A percentile compares a stretch with the other conserved stretches of the same genome.
phyloP scores from a whole-genome alignment of 1,140 invertebrate genomes.

The Drosophila burlai region DNA sequence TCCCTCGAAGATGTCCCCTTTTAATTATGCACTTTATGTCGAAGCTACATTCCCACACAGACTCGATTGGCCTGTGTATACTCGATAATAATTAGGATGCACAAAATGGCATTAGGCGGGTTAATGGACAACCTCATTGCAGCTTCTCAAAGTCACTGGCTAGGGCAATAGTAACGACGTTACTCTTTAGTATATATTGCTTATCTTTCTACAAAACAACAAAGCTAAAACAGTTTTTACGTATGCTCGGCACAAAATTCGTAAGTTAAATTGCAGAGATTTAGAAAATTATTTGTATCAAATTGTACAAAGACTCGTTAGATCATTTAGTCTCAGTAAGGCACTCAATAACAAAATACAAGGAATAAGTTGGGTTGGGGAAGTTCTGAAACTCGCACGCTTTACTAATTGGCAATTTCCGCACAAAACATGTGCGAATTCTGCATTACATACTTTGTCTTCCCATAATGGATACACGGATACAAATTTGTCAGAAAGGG shows the following conservation, averaged over 20 bases:
- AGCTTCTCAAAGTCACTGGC: neutral
- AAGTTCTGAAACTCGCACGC: conserved; percentile 11
- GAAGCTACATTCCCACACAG: neutral
- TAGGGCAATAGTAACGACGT: neutral
- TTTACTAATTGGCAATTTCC: conserved; percentile 65
- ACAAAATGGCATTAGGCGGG: conserved; percentile 53
- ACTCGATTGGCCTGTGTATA: conserved; percentile 40
- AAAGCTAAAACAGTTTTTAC: too few relatives aligned
- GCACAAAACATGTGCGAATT: conserved; percentile 52
- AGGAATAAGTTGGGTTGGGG: neutral
- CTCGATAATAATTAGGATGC: conserved; percentile 52
- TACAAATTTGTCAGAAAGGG: conserved; percentile 1
- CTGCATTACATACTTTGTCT: conserved; percentile 31
- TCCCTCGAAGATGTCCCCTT: conserved; percentile 27
- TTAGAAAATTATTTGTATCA: neutral
- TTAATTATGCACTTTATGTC: conserved; percentile 68
- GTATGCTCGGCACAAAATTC: neutral
- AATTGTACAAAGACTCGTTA: neutral
- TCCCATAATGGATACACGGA: conserved; percentile 46
- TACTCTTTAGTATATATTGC: too few relatives aligned
- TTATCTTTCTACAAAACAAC: neutral
- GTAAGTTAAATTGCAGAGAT: neutral
- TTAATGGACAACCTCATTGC: conserved; percentile 45
- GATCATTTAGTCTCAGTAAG: neutral
- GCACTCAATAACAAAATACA: neutral